Percentiles rank a stretch among this genome's conserved stretches.
phyloP scores from a whole-genome alignment of 2,888 invertebrate species.

The Girardia tigrina region DNA sequence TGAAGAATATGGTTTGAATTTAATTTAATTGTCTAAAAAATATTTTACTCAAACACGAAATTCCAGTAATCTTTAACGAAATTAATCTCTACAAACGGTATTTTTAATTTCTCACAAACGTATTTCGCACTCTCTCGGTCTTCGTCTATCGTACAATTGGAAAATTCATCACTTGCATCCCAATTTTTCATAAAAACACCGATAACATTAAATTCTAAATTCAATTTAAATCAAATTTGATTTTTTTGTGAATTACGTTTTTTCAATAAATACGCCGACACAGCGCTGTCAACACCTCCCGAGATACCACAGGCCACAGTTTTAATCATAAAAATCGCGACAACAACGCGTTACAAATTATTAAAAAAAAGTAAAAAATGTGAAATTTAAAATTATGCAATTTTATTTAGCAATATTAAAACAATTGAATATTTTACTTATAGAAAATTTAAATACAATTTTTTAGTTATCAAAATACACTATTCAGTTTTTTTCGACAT shows the following conservation, averaged over 20 bases:
- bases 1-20: too few relatives aligned
- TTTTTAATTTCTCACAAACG: slow-evolving; percentile 65
- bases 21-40: too few relatives aligned
- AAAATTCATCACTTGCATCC: slow-evolving; percentile 74
- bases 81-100: slow-evolving; percentile 67
- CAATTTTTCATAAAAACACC: slow-evolving; percentile 90
- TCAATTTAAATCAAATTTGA: slow-evolving; percentile 25
- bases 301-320: slow-evolving; percentile 67
- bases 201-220: slow-evolving; percentile 64
- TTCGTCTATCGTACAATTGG: slow-evolving; percentile 65
- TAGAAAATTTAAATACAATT: too few relatives aligned
- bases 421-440: too few relatives aligned
- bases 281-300: slow-evolving; percentile 93
- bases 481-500: too few relatives aligned
- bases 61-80: slow-evolving; percentile 68
- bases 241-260: slow-evolving; percentile 49
- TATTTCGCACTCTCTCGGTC: slow-evolving; percentile 72
- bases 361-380: too few relatives aligned
- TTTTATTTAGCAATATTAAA: too few relatives aligned
- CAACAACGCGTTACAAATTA: too few relatives aligned
- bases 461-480: too few relatives aligned
- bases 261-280: slow-evolving; percentile 72
- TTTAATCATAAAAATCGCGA: slow-evolving; percentile 36
- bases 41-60: slow-evolving; percentile 54
- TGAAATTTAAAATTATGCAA: too few relatives aligned